Percentiles rank a stretch among this genome's conserved stretches.
Conservation (phyloP, 2,113 vertebrate species). For the Podarcis muralis region DNA sequence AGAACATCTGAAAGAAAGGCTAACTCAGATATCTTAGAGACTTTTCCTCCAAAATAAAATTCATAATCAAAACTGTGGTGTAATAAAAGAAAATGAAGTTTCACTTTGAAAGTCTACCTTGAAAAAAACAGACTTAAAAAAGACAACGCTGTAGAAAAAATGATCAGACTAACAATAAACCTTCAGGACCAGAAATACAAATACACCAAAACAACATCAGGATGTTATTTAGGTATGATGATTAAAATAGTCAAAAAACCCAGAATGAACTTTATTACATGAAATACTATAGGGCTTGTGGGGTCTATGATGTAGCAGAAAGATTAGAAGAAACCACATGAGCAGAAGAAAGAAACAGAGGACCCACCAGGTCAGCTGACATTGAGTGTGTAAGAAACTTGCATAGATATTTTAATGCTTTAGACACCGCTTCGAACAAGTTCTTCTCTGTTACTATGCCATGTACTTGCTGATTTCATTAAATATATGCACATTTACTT, state of each 20-base stretch:
- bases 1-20: not conserved
- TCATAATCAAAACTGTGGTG: not conserved
- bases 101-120: not conserved
- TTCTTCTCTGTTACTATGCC: no score
- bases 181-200: not conserved
- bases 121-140: not conserved
- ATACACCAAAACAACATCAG: not conserved
- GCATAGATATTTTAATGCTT: no score
- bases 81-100: not conserved
- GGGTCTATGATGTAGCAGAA: not conserved
- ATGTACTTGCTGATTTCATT: no score
- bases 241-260: not conserved
- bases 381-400: no score
- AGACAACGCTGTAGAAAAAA: not conserved
- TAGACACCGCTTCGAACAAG: no score
- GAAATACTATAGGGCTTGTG: not conserved
- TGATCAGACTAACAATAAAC: not conserved
- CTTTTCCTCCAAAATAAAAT: not conserved
- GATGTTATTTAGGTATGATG: not conserved
- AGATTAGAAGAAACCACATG: not conserved
- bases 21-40: not conserved
- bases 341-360: not conserved
- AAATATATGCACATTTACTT: no score
- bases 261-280: not conserved
- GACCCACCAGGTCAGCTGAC: no score